Conservation (phyloP, 1,140 invertebrate species). For the Drosophila serrata region DNA sequence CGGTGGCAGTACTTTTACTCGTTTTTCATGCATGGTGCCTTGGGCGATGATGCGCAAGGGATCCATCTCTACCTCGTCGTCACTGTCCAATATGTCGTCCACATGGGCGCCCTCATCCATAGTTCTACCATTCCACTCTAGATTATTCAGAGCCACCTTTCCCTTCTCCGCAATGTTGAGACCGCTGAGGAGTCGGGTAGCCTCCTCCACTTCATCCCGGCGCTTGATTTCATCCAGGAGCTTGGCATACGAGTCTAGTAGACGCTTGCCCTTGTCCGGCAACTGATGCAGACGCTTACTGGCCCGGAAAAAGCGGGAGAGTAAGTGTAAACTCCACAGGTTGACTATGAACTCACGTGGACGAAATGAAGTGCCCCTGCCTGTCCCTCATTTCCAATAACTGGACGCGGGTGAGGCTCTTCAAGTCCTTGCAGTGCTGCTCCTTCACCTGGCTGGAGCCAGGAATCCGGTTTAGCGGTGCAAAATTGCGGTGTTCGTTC, state of each 20-base stretch:
- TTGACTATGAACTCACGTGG: constrained; percentile 85
- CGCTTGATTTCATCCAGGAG: constrained; percentile 87
- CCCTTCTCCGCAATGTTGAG: constrained; percentile 87
- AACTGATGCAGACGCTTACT: constrained; percentile 86
- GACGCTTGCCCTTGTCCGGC: constrained; percentile 90
- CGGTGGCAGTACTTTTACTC: constrained; percentile 86
- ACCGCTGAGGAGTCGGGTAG: constrained; percentile 87
- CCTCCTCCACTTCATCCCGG: constrained; percentile 87
- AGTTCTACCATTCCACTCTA: constrained; percentile 89
- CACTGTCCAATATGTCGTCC: constrained; percentile 87
- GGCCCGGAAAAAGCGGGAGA: constrained; percentile 2
- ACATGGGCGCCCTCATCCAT: constrained; percentile 65
- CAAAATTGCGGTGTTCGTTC: constrained; percentile 31
- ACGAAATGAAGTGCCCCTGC: constrained; percentile 86
- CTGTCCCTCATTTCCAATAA: constrained; percentile 86
- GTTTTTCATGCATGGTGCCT: constrained; percentile 87
- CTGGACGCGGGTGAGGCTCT: constrained; percentile 84
- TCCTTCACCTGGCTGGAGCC: constrained; percentile 58
- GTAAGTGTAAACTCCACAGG: constrained; percentile 9
- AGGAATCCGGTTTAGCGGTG: constrained; percentile 55
- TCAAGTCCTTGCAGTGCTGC: constrained; percentile 77
- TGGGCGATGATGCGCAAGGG: constrained; percentile 89
- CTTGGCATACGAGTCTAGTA: constrained; percentile 87
- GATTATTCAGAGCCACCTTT: constrained; percentile 87
- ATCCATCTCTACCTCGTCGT: constrained; percentile 89